Conservation (phyloP, 2,888 invertebrate genomes). For the Leptothorax acervorum region DNA sequence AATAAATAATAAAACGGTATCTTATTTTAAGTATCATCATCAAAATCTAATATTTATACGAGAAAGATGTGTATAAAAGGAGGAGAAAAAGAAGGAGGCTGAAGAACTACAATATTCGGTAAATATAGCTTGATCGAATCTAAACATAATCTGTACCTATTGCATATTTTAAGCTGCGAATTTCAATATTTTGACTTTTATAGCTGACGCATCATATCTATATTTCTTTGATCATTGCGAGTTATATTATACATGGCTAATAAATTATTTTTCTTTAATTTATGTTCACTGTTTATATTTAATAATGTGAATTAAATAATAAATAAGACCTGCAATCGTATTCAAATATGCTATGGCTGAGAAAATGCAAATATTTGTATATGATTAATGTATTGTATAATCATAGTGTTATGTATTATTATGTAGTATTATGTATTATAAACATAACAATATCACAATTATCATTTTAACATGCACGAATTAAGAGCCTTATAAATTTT, state of each 20-base stretch:
- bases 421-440: neutral
- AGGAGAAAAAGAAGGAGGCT: neutral
- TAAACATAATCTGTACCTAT: neutral
- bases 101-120: neutral
- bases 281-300: neutral
- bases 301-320: neutral
- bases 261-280: neutral
- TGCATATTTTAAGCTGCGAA: neutral
- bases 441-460: neutral
- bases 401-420: neutral
- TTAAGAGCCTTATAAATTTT: neutral
- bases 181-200: neutral
- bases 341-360: neutral
- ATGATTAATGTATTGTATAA: neutral
- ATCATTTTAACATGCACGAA: neutral
- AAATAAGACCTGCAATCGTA: neutral
- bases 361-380: neutral
- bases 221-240: neutral
- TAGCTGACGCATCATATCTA: neutral
- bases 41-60: constrained; percentile 40
- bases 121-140: neutral
- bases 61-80: neutral
- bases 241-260: neutral
- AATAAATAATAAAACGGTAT: constrained; percentile 57
- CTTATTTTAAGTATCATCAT: constrained; percentile 48